Conservation (phyloP, 2,888 invertebrate species). For the Hedychridium roseum region DNA sequence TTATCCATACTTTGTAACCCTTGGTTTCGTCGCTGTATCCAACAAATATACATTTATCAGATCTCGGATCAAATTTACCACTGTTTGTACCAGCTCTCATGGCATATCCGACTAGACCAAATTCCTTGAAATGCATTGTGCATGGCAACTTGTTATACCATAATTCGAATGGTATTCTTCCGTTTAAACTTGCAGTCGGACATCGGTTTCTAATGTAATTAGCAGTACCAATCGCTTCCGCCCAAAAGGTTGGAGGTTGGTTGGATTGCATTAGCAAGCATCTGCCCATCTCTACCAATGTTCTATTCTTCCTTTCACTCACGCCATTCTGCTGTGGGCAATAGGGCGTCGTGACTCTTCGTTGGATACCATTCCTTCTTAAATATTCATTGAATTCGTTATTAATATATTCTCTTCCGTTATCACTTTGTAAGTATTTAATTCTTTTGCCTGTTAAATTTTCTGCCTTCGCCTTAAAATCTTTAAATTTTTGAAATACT, state of each 20-base stretch:
- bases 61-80: slow-evolving; percentile 1
- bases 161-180: neutral
- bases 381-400: neutral
- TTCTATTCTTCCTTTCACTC: neutral
- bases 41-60: no score
- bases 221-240: neutral
- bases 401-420: neutral
- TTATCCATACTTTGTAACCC: no score
- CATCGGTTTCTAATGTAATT: neutral
- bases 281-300: neutral
- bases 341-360: neutral
- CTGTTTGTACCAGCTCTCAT: neutral
- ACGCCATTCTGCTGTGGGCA: neutral
- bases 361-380: neutral
- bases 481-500: neutral
- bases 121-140: neutral
- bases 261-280: neutral
- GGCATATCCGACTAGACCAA: neutral
- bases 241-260: neutral
- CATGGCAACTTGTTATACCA: neutral
- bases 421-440: neutral
- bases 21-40: no score
- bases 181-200: neutral
- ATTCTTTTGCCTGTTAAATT: neutral
- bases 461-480: neutral